Evolutionary conservation across 2,113 vertebrate species (phyloP).

Genomic region (Antechinus stuartii): DNA sequence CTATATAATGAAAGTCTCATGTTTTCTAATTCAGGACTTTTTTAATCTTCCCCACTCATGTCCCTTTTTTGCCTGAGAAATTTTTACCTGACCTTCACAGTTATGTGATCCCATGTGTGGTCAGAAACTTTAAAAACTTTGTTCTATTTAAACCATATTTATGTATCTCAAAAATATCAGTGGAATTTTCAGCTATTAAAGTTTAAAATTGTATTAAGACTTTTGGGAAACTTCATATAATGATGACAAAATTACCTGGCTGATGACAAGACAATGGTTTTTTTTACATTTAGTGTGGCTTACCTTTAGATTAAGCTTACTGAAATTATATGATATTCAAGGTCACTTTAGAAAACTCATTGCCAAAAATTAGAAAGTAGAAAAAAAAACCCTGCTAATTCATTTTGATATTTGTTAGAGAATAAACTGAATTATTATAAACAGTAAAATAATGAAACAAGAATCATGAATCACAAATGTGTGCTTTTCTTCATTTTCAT

Average conservation of each 20-base stretch:
- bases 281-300: not conserved
- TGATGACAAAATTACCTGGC: not conserved
- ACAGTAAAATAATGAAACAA: not conserved
- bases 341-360: not conserved
- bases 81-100: too few species aligned
- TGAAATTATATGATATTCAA: not conserved
- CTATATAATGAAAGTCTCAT: not conserved
- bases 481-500: not conserved
- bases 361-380: slow-evolving; percentile 10
- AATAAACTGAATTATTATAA: not conserved
- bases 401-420: slow-evolving; percentile 15
- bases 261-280: not conserved
- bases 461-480: not conserved
- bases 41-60: too few species aligned
- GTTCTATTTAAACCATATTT: not conserved
- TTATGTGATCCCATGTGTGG: too few species aligned
- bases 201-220: not conserved
- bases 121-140: too few species aligned
- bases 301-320: not conserved
- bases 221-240: not conserved
- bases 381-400: not conserved
- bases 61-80: too few species aligned
- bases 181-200: not conserved
- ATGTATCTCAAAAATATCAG: not conserved
- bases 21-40: not conserved